Base-by-base conservation (phyloP, 23 tunicate species). In the Ascidia mentula region DNA sequence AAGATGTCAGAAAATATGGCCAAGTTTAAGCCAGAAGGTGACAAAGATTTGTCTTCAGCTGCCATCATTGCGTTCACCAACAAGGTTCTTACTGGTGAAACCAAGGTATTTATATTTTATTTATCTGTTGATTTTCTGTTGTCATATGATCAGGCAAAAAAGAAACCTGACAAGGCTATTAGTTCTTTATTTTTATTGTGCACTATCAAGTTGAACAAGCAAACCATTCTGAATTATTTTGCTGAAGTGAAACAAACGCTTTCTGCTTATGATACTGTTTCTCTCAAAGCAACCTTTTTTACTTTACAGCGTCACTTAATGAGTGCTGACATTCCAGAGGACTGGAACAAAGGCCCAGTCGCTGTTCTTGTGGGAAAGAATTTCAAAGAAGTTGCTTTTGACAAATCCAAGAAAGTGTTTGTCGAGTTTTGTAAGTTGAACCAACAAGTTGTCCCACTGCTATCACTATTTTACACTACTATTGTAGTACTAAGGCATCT, bases 1-100 rank as follows among this genome's bases (percentile, higher is more conserved):
- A 92, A 96, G 77, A 96, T 96, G 99, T 79, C 87, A 4, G 99
- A 96, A 1, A 89, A 92, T 77, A 96, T 96, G 99, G 99, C 99
- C 83, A 96, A 96, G 73, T 96, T 85, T 71, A 96, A 96, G 79
- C 99, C 99, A n/a, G 88, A 80, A 26, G 69, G 37, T 72, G 60
- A 38, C 13, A 90, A 88, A 7, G 40, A 45, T 28, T 69, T 91
- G 0, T 12, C 82, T 33, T 31, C 90, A 18, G 94, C 87, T 18
- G 89, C 97, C 0, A 60, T 96, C 69, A 46, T 61, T 59, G 75
- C 31, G 0, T 91, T 96, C 87, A 82, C 96, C 31, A 65, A 80
- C 18, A 74, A 60, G 30, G 99, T 95, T 34, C 40, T 90, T 30
- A 69, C 60, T 38, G 96, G 96, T 18, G 70, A 88, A 69, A 71